A percentile compares a stretch with the other conserved stretches of the same genome.
These are phyloP conservation scores for Lordiphosa fenestrarum DNA, from an alignment of 2,888 invertebrate species.

Conservation along the genomic window DNA sequence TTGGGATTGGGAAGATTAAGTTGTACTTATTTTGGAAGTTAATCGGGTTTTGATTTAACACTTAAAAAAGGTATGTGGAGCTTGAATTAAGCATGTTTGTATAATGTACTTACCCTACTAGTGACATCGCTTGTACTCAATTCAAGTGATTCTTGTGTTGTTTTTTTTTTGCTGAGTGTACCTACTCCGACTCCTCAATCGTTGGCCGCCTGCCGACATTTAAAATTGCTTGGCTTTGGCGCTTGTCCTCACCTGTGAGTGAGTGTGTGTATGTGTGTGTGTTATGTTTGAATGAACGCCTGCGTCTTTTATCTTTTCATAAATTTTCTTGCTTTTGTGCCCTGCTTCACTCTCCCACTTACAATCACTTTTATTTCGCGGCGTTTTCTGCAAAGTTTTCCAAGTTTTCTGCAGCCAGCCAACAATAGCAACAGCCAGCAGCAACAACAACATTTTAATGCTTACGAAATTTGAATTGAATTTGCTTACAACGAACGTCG, in stretches of 20 bases:
- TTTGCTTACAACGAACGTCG: conserved; percentile 58
- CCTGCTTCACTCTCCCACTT: conserved; percentile 36
- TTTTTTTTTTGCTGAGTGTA: conserved; percentile 2
- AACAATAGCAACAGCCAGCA: conserved; percentile 13
- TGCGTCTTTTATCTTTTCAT: conserved; percentile 73
- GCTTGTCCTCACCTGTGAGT: conserved; percentile 65
- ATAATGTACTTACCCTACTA: too few relatives aligned
- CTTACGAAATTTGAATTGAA: conserved; percentile 74
- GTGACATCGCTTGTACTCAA: too few relatives aligned
- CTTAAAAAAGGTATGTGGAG: too few relatives aligned
- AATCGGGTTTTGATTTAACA: too few relatives aligned
- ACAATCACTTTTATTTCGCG: conserved; percentile 71
- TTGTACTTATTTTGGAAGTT: too few relatives aligned
- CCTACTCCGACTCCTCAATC: conserved; percentile 5
- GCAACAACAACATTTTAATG: conserved; percentile 62
- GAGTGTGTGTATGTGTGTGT: conserved; percentile 26
- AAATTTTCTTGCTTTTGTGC: conserved; percentile 55
- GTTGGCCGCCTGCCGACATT: conserved; percentile 53
- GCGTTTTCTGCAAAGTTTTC: conserved; percentile 42
- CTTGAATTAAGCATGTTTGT: too few relatives aligned
- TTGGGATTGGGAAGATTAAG: too few relatives aligned
- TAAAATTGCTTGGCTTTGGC: conserved; percentile 68
- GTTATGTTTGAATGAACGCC: conserved; percentile 73
- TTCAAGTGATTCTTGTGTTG: too few relatives aligned
- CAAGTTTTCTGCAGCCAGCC: conserved; percentile 36